Evolutionary conservation across 2,797 vertebrate genomes (phyloP).

Genomic region (Paguma larvata): DNA sequence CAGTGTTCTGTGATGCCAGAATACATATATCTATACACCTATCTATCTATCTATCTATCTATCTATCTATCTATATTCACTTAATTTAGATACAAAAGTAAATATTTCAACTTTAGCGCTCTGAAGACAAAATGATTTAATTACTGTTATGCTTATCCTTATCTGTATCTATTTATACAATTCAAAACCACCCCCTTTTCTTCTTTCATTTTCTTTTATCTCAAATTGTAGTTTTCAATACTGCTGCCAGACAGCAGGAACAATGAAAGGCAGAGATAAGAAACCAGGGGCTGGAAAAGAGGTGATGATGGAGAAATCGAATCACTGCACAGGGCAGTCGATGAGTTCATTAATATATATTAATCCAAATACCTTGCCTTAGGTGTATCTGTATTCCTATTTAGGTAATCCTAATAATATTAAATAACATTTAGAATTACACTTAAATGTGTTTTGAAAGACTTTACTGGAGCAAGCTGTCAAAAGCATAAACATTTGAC

Average conservation of each 20-base stretch:
- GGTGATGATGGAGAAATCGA: too few species aligned
- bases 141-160: neutral
- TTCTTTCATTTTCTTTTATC: conserved; percentile 1
- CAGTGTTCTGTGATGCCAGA: neutral
- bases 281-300: neutral
- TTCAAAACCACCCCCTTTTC: neutral
- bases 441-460: neutral
- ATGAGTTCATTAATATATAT: neutral
- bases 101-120: neutral
- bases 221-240: neutral
- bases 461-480: neutral
- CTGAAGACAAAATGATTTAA: neutral
- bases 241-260: neutral
- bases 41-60: too few species aligned
- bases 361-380: neutral
- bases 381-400: neutral
- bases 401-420: neutral
- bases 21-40: too few species aligned
- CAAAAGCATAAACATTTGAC: neutral
- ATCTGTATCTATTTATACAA: neutral
- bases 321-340: neutral
- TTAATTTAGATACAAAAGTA: neutral
- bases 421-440: neutral
- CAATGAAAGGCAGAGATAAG: neutral
- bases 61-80: neutral